Evolutionary conservation across 2,888 invertebrate genomes (phyloP), one percentile per base, ranked within the genome.

Genomic region (Aleiodes testaceus): DNA sequence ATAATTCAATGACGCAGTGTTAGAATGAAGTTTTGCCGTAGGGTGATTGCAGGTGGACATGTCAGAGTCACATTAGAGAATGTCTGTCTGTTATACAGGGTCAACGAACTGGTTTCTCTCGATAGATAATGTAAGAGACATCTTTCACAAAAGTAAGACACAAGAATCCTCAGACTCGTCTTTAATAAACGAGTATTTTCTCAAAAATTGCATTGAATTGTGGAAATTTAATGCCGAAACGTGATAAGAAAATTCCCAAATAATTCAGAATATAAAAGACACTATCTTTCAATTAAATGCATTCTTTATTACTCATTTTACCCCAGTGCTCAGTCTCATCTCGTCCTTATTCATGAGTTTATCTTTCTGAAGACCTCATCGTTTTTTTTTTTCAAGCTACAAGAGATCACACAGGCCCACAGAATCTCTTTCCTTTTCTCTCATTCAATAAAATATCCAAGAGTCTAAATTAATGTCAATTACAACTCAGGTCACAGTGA

Each of bases 391-490:
- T n/a, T n/a, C 26, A 26, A 36, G 7, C 6, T 2, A 2, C 36
- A 36, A 36, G 26, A 26, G 3, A 26, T 26, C 36, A 36, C 36
- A 36, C 36, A 36, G 11, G 36, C 36, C 7, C 26, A 6, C 2
- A 4, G 36, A 36, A 7, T 36, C 36, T 36, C 26, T 26, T 22
- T 63, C 20, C 20, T 22, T 6, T 20, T 20, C 44, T 45, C 44
- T 63, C 16, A 47, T 20, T 44, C 64, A 45, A 66, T 59, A 70
- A 63, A 69, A 71, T n/a, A 73, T 44, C 45, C 44, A 42, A 30
- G 47, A 30, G 18, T 52, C 72, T 53, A 74, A 75, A 77, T 77
- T 75, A 69, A 69, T 73, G 52, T 73, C 72, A 77, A 75, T 75
- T 77, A 72, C 49, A 20, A 64, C 70, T 68, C 55, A 68, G 69